phyloP scores from a whole-genome alignment of 2,888 invertebrate species.

The Bembecia ichneumoniformis region DNA sequence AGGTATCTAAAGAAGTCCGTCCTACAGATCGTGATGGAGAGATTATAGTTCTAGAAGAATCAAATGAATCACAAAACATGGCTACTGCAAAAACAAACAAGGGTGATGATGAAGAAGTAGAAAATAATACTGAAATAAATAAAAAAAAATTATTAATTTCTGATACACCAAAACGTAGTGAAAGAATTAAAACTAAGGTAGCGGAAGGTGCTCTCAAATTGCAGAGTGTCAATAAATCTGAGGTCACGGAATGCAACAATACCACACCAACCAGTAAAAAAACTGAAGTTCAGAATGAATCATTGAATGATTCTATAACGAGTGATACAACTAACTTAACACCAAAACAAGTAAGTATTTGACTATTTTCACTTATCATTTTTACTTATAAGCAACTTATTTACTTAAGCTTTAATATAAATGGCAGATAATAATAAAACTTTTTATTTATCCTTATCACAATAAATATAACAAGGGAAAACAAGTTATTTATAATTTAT shows the following conservation, averaged over 20 bases:
- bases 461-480: no score
- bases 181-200: slow-evolving; percentile 30
- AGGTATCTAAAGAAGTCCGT: no score
- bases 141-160: neutral
- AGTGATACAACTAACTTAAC: slow-evolving; percentile 32
- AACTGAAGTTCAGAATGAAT: slow-evolving; percentile 8
- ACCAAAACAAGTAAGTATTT: slow-evolving; percentile 47
- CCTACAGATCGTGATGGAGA: neutral
- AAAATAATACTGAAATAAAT: neutral
- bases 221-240: slow-evolving; percentile 26
- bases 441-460: no score
- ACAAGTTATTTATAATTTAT: no score
- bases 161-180: slow-evolving; percentile 37
- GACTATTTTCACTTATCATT: neutral
- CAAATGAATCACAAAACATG: slow-evolving; percentile 10
- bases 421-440: no score
- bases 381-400: neutral
- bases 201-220: slow-evolving; percentile 26
- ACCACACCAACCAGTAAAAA: slow-evolving; percentile 38
- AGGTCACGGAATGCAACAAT: slow-evolving; percentile 33
- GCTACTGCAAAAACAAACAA: neutral
- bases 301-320: slow-evolving; percentile 10
- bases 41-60: slow-evolving; percentile 14
- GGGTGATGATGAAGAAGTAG: neutral
- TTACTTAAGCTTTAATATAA: no score